Base-by-base conservation (phyloP, 2,888 invertebrate species). In the Drosophila neutralis region DNA sequence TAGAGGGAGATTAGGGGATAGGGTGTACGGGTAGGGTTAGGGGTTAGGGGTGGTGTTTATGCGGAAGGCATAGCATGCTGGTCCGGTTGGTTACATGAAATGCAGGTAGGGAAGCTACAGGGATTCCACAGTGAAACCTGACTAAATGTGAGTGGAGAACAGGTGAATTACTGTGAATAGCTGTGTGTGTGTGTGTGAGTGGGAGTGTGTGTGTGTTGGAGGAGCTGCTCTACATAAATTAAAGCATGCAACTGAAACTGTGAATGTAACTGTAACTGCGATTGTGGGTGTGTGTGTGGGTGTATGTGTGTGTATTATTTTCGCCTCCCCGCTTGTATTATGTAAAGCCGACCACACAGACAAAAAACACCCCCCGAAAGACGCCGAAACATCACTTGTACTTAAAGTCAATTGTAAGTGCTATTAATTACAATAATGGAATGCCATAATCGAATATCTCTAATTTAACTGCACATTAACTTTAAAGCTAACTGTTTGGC, bases 51-150 rank as follows among this genome's bases (percentile, higher is more conserved):
- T 33, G 31, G n/a, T 40, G 35, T 38, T 40, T 13, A 57, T 40
- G 59, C 77, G 78, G 79, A 77, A 79, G 79, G 77, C 70, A 75
- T 66, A 38, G 59, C 66, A 40, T 38, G 31, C 58, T 62, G 40
- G 70, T 70, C 77, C 79, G 79, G 59, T 75, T 71, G 62, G 66
- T 71, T 78, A 77, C 77, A 77, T 63, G 79, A 66, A 78, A 74
- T 74, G 79, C 75, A 77, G 70, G 66, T 53, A n/a, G 27, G 15
- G 10, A 15, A 13, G 36, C 15, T 15, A 8, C 21, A 45, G 21
- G 15, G 45, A 15, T 45, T 45, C 42, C 24, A 67, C 57, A 49
- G 63, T 69, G 45, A 56, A 33, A 45, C 40, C 45, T 48, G 38
- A 40, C 53, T 54, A 29, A 54, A n/a, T 54, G 54, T 35, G 49